Evolutionary conservation across 2,888 invertebrate species (phyloP).

Genomic region (Phyto melanocephala): DNA sequence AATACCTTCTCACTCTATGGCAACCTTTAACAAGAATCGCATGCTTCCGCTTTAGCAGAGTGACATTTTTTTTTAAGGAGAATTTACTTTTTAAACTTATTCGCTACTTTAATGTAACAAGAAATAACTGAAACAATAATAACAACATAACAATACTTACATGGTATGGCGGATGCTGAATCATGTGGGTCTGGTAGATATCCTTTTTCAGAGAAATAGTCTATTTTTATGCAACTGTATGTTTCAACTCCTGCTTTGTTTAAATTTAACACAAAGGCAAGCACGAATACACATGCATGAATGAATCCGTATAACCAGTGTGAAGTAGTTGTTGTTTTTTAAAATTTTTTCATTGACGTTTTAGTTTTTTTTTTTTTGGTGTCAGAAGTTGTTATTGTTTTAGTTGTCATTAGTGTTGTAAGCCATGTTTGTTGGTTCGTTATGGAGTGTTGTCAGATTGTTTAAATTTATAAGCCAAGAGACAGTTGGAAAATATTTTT

Average conservation of each 20-base stretch:
- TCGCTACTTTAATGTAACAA: background rate
- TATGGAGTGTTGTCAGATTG: constrained; percentile 54
- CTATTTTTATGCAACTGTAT: constrained; percentile 86
- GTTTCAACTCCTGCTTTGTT: constrained; percentile 72
- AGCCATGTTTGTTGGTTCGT: constrained; percentile 38
- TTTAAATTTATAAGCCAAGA: constrained; percentile 62
- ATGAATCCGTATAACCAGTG: background rate
- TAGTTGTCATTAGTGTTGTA: constrained; percentile 53
- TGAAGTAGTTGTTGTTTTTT: constrained; percentile 20
- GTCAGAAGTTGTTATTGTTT: constrained; percentile 14
- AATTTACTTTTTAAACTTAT: background rate
- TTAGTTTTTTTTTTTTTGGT: constrained; percentile 10
- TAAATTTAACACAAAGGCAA: background rate
- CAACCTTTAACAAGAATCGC: background rate
- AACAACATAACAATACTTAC: constrained; percentile 83
- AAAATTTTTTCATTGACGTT: background rate
- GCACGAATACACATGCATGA: background rate
- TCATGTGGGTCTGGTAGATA: constrained; percentile 93
- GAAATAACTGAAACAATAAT: background rate
- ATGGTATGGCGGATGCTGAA: constrained; percentile 95
- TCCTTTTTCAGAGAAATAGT: constrained; percentile 92
- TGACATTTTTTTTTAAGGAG: background rate
- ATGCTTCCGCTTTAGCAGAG: background rate
- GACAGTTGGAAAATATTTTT: constrained; percentile 35
- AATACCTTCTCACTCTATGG: background rate